Base-by-base conservation (phyloP, 1,140 invertebrate genomes). In the Danaus melanippus region DNA sequence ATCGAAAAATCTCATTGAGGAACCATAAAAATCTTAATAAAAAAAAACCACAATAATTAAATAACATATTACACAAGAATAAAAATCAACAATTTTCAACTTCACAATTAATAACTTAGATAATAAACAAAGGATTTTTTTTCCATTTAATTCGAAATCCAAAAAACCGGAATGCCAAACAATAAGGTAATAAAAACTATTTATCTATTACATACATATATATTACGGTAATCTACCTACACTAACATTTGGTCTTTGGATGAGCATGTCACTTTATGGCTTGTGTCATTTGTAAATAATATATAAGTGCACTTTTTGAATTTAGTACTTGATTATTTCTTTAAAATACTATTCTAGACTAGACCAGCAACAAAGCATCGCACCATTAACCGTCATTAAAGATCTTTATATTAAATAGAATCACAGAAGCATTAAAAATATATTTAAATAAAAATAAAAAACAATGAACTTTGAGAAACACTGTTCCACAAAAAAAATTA, bases 161-260 rank as follows among this genome's bases (percentile, higher is more conserved):
- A 64, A 65, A 60, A 70, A 60, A 61, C 55, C 68, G 69, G 64
- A 78, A 76, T 75, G 71, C 61, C 64, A 67, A 56, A 64, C 58
- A 50, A 56, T 60, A 67, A 62, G 53, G 46, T 53, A 53, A 50
- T 42, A 42, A 50, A 54, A 41, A 56, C 41, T 64, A 63, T 63
- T 60, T 56, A 32, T 52, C 32, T 50, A 57, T 57, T 61, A 69
- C 55, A 74, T 58, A 73, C 72, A 66, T 57, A 62, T 67, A 62
- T 68, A 62, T 56, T 65, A 79, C 60, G 75, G 72, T 74, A 73
- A 56, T 52, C 68, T 82, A 60, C 66, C 69, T 82, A 84, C 71
- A 67, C 76, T 85, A 85, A 82, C 74, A 79, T 82, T 85, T 85
- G 82, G 82, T 85, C 82, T 85, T 85, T 85, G 79, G 82, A 78